Base-by-base conservation (phyloP, 2,113 vertebrate genomes). In the Alectura lathami region DNA sequence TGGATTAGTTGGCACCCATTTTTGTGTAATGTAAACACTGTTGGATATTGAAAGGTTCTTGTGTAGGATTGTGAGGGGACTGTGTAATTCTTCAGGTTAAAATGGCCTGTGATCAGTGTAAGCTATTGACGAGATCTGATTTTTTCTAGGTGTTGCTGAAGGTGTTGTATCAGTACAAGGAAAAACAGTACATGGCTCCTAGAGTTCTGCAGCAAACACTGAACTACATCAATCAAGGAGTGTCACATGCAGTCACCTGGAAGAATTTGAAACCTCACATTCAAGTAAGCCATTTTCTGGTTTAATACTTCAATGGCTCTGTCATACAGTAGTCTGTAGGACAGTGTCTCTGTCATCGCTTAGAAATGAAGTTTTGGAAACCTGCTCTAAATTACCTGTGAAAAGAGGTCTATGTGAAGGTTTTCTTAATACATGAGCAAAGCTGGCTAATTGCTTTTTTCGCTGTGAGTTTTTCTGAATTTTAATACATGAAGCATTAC, bases 201-300 rank as follows among this genome's bases (percentile, higher is more conserved):
- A 98, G 99, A 97, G 99, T 99, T 94, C 98, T 99, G 92, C 99
- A 99, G 96, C 99, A 99, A 97, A 99, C 99, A 0, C 98, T 99
- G 78, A 99, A 99, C 96, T 99, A 99, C 91, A 99, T 99, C 94
- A 99, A 99, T 98, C 99, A 99, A 98, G 99, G 99, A 89, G 99
- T 99, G 89, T 99, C 99, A 36, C 99, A 99, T 48, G 99, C 99
- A 32, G 95, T 99, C 84, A 99, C 99, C 54, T 99, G 99, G 99
- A 99, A 99, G 97, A 99, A 99, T 97, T 98, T 99, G 90, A 99
- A 99, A 93, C 99, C 98, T 87, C 99, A 99, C 96, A 99, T 99
- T 96, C 99, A 99, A 98, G 99, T 99, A 98, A 98, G 83, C 45
- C 12, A 38, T 83, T 94, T 82, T 76, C 0, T 6, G 54, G 43